Evolutionary conservation across 2,113 vertebrate species (phyloP), one percentile per base, ranked within the genome.

Genomic region (Stigmatopora argus): DNA sequence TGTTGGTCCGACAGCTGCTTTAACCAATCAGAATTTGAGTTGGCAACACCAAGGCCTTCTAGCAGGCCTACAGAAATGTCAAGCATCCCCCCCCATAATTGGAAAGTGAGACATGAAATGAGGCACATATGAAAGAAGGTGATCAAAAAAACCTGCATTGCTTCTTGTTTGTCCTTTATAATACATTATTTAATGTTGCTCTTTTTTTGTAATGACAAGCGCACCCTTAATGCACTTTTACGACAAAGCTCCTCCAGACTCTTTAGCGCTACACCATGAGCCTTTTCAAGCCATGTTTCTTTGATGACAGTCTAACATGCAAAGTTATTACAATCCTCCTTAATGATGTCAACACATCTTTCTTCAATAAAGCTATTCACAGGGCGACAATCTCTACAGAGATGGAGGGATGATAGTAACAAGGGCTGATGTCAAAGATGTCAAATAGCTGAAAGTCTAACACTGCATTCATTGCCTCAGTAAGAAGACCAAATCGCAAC

Each of bases 211-310:
- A 68, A 14, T 21, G 38, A 17, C 41, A 12, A 34, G 1, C 44
- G 5, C 12, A 10, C 34, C 21, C 11, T 52, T 10, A 62, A 21
- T 45, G 12, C 26, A 59, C 64, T 47, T 18, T 51, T 63, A 71
- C 57, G 26, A 45, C 62, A 64, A 14, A 17, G 21, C 44, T 69
- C 38, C 41, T 53, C 44, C 74, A 67, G 65, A 64, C 19, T 58
- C 38, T 75, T 73, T 48, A 70, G 77, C 76, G 55, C 55, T 47
- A 0, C 49, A 45, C 15, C 38, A 9, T 4, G 41, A 83, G 67
- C 45, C 35, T 18, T 58, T 67, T 69, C 60, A 74, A 34, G 64
- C 66, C 46, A 18, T 34, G 23, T 34, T 26, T 26, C 26, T 47
- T 64, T 2, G 5, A 59, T 63, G 45, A 57, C 70, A 76, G 41